phyloP scores from a whole-genome alignment of 1,140 invertebrate genomes.

The Aphaenogaster ashmeadi region DNA sequence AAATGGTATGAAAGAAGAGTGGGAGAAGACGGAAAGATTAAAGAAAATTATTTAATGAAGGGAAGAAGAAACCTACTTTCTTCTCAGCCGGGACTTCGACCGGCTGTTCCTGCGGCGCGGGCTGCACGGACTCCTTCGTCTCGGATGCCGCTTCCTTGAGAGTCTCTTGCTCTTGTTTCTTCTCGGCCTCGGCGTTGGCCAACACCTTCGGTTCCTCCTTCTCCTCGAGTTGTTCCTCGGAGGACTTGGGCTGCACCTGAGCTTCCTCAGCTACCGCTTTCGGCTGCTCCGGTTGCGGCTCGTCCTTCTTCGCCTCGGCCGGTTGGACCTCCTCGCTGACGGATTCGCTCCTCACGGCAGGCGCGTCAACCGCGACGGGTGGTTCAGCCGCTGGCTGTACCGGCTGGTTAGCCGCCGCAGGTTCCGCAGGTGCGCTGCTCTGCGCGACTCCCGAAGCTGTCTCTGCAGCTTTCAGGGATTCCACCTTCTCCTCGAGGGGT shows the following conservation, averaged over 20 bases:
- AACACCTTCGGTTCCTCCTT: conserved; percentile 45
- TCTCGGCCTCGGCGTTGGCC: not conserved
- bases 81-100: conserved; percentile 53
- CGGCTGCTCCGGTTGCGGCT: conserved; percentile 46
- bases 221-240: conserved; percentile 61
- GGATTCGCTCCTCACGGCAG: not conserved
- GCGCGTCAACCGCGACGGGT: not conserved
- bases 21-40: not conserved
- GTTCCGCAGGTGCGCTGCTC: not conserved
- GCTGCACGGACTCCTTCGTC: conserved; percentile 55
- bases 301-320: conserved; percentile 71
- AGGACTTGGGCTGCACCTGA: conserved; percentile 21
- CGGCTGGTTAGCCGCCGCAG: not conserved
- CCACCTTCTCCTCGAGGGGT: conserved; percentile 66
- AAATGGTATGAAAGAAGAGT: not conserved
- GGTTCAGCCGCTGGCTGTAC: conserved; percentile 16
- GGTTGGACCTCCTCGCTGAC: conserved; percentile 32
- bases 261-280: conserved; percentile 14
- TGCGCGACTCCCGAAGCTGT: not conserved
- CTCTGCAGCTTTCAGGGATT: conserved; percentile 16
- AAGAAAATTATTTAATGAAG: not conserved
- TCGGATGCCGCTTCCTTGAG: conserved; percentile 74
- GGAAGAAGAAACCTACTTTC: conserved; percentile 60
- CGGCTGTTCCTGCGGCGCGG: conserved; percentile 49
- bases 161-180: conserved; percentile 67